Conservation (phyloP, 2,113 vertebrate species). For the Paraplagusia blochii region DNA sequence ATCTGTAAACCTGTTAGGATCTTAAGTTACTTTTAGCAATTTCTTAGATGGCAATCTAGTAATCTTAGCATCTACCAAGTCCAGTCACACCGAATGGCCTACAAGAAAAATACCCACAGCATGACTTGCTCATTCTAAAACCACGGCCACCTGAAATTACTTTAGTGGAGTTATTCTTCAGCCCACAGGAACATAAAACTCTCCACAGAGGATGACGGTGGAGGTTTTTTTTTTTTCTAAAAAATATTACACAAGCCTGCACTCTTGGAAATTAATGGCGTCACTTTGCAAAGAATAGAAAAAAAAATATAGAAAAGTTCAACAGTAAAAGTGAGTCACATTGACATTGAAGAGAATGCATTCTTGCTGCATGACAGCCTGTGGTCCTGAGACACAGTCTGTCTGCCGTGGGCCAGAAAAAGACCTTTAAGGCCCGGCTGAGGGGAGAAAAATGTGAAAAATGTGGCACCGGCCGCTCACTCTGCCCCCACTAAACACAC, state of each 20-base stretch:
- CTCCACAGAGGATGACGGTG: background rate
- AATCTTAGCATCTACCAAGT: too few species aligned
- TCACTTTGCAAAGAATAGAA: constrained; percentile 4
- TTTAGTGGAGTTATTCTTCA: background rate
- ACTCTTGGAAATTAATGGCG: constrained; percentile 19
- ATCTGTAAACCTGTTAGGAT: too few species aligned
- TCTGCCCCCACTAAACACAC: constrained; percentile 43
- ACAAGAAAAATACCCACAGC: too few species aligned
- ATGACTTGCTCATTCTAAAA: too few species aligned
- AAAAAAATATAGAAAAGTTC: constrained; percentile 3
- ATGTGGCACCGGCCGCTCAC: constrained; percentile 47
- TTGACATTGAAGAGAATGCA: constrained; percentile 45
- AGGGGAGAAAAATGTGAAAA: constrained; percentile 59
- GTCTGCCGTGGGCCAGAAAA: constrained; percentile 65
- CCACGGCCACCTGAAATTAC: too few species aligned
- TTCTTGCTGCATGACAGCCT: constrained; percentile 56
- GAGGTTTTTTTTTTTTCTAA: background rate
- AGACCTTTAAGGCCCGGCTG: constrained; percentile 55
- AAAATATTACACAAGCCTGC: constrained; percentile 11
- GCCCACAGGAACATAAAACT: background rate
- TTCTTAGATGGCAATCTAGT: too few species aligned
- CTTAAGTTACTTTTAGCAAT: too few species aligned
- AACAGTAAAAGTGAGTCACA: constrained; percentile 25
- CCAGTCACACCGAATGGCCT: too few species aligned
- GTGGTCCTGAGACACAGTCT: constrained; percentile 41